Base-by-base conservation (phyloP, 1,140 invertebrate species). In the Pseudomyrmex cubaensis region DNA sequence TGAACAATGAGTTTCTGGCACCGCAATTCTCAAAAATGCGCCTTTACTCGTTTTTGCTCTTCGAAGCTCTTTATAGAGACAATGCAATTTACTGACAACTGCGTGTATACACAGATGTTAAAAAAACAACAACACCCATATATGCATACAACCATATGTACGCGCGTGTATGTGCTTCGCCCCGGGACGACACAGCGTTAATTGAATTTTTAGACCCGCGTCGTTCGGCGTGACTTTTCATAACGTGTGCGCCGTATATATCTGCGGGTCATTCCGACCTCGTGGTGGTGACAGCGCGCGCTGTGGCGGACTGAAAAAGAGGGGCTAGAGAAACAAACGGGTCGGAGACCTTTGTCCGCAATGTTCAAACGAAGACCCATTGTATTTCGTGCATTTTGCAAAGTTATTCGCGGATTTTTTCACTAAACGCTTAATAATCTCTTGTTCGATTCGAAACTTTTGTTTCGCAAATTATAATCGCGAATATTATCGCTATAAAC, bases 191-290 rank as follows among this genome's bases (percentile, higher is more conserved):
- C 73, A 46, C 44, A 56, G 46, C 82, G 62, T 80, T 84, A 84
- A 84, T 84, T 84, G 82, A 84, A 84, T 84, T 84, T 84, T 80
- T 84, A 78, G 56, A 69, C 63, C 63, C 75, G 82, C 82, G 46
- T 80, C 52, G 63, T 80, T 78, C 44, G 82, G 48, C 62, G 73
- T 67, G 82, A 73, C 82, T 80, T 84, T 78, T 80, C 82, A 78
- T 83, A 83, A 83, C 82, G 73, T 46, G 63, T 78, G 62, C 62
- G 35, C 35, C 35, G 35, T 20, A 78, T 66, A 62, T 76, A 67
- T 59, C 82, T 66, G 73, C 82, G 62, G 59, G 62, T 50, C 52
- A 75, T 82, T 73, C 17, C 8, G 48, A 46, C 22, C 12, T n/a
- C 61, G 56, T 12, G 54, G 46, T 59, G 56, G 10, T 35, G 22